A percentile compares a stretch with the other conserved stretches of the same genome.
These are phyloP conservation scores for Pseudomyrmex sp. DNA, from an alignment of 1,140 invertebrate genomes.

Conservation along the genomic window DNA sequence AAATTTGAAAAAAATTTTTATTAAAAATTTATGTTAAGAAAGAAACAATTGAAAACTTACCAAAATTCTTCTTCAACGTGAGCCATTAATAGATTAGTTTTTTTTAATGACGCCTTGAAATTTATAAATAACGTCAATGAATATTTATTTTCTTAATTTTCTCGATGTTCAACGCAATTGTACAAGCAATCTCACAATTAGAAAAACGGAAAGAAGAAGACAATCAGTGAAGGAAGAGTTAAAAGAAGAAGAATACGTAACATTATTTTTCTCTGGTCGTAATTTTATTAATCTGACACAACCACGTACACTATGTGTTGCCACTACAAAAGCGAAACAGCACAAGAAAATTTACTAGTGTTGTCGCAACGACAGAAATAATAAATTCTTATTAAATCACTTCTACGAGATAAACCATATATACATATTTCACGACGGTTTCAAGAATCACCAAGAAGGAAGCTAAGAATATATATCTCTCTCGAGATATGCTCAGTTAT, in stretches of 20 bases:
- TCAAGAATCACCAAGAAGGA: background rate
- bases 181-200: background rate
- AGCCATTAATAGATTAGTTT: background rate
- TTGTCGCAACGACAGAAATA: background rate
- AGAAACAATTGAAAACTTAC: background rate
- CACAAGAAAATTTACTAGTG: background rate
- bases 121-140: constrained; percentile 42
- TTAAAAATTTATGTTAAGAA: background rate
- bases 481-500: too few species aligned
- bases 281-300: constrained; percentile 24
- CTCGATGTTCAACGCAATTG: background rate
- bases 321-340: background rate
- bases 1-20: background rate
- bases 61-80: background rate
- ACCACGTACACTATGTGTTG: background rate
- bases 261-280: constrained; percentile 17
- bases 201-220: background rate
- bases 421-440: background rate
- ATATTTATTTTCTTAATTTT: background rate
- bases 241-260: constrained; percentile 31
- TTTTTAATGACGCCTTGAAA: background rate
- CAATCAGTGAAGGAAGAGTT: background rate
- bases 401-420: background rate
- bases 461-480: too few species aligned
- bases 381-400: constrained; percentile 1